Evolutionary conservation across 37 sponge, comb jelly and placozoan genomes (phyloP).

Genomic region (Cliona cf. orientalis): DNA sequence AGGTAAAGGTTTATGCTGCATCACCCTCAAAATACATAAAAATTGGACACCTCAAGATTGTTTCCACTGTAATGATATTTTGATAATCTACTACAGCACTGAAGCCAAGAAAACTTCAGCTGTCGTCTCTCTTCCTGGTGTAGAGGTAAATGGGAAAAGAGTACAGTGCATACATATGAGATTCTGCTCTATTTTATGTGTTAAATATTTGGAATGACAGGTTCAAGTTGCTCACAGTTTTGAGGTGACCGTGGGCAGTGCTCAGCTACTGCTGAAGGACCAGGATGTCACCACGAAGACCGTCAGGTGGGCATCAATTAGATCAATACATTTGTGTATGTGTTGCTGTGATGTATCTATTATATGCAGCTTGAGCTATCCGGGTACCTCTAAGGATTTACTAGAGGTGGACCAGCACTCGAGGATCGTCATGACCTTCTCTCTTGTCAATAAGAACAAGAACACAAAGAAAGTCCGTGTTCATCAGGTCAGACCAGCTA

Average conservation of each 20-base stretch:
- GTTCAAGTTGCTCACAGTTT: conserved; percentile 45
- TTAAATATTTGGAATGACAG: not conserved
- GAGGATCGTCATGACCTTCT: conserved; percentile 67
- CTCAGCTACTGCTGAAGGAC: conserved; percentile 49
- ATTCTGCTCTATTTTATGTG: conserved; percentile 4
- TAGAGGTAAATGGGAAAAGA: conserved; percentile 17
- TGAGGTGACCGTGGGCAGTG: conserved; percentile 44
- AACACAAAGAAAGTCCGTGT: conserved; percentile 25
- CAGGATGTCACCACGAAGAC: conserved; percentile 49
- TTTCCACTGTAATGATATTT: too few species aligned
- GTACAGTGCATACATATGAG: conserved; percentile 30
- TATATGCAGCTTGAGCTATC: conserved; percentile 61
- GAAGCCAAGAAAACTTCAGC: conserved; percentile 13
- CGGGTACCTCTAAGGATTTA: conserved; percentile 32
- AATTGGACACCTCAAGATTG: too few species aligned
- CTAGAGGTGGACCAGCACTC: conserved; percentile 79
- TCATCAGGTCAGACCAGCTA: conserved; percentile 57
- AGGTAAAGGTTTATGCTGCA: conserved; percentile 13
- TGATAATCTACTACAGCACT: conserved; percentile 6
- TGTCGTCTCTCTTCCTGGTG: not conserved
- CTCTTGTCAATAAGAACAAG: conserved; percentile 28
- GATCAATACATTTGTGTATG: not conserved
- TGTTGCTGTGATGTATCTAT: not conserved
- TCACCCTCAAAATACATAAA: not conserved
- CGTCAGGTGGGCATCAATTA: conserved; percentile 31